These are phyloP conservation scores for Anodontia alba DNA, from an alignment of 2,888 invertebrate genomes.

Conservation along the genomic window DNA sequence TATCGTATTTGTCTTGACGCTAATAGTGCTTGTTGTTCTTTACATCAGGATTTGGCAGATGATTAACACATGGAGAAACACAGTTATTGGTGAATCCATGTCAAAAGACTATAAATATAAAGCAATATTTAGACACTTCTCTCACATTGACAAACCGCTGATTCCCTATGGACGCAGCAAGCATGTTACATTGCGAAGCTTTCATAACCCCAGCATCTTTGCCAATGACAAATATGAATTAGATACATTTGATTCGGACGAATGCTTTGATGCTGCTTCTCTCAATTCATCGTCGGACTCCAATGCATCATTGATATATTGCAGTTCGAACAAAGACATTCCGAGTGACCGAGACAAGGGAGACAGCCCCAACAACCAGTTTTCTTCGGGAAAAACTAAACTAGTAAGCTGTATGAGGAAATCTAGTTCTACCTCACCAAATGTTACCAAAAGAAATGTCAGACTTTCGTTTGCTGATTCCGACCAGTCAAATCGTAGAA, in stretches of 20 bases:
- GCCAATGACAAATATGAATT: not conserved
- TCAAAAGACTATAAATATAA: not conserved
- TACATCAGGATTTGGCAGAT: conserved; percentile 26
- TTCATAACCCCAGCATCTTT: not conserved
- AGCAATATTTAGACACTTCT: not conserved
- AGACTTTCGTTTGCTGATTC: not conserved
- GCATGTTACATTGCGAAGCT: not conserved
- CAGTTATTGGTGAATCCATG: conserved; percentile 27
- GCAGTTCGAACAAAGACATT: not conserved
- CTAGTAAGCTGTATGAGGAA: conserved; percentile 6
- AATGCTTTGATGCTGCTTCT: not conserved
- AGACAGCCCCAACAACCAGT: not conserved
- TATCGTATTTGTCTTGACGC: conserved; percentile 25
- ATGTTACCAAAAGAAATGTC: not conserved
- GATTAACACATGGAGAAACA: conserved; percentile 28
- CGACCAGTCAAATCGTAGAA: not conserved
- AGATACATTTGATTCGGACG: not conserved
- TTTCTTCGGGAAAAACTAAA: not conserved
- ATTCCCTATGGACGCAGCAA: not conserved
- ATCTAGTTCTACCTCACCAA: not conserved
- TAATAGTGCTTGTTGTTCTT: conserved; percentile 13
- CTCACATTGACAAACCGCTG: not conserved
- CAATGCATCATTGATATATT: not conserved
- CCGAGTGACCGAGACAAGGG: not conserved
- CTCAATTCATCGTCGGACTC: not conserved